Evolutionary conservation across 2,888 invertebrate genomes (phyloP).

Genomic region (Drosophila acutilabella): DNA sequence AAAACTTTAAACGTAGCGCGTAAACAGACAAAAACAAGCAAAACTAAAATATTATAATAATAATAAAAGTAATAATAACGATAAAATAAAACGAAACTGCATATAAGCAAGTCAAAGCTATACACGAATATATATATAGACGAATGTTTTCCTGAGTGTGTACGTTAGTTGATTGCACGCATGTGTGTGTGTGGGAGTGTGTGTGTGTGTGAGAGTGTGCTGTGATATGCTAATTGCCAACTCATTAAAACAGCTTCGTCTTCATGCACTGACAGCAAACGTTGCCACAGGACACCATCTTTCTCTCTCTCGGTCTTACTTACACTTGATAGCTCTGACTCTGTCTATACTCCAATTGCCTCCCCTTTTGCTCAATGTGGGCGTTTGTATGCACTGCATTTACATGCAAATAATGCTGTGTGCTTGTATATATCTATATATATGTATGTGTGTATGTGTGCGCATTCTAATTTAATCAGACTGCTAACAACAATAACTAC

Average conservation of each 20-base stretch:
- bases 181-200: slow-evolving; percentile 10
- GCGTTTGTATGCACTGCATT: slow-evolving; percentile 45
- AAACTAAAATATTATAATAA: slow-evolving; percentile 34
- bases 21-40: slow-evolving; percentile 41
- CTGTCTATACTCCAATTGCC: slow-evolving; percentile 7
- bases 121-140: neutral
- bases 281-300: slow-evolving; percentile 30
- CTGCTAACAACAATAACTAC: slow-evolving; percentile 51
- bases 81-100: slow-evolving; percentile 43
- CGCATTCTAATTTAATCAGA: slow-evolving; percentile 76
- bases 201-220: slow-evolving; percentile 21
- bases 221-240: slow-evolving; percentile 76
- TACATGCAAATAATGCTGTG: slow-evolving; percentile 58
- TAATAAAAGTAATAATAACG: slow-evolving; percentile 35
- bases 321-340: neutral
- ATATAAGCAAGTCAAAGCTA: slow-evolving; percentile 15
- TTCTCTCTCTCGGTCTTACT: slow-evolving; percentile 10
- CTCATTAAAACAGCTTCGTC: slow-evolving; percentile 78
- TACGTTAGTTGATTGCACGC: slow-evolving; percentile 13
- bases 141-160: slow-evolving; percentile 9
- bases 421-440: slow-evolving; percentile 21
- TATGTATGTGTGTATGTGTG: slow-evolving; percentile 44
- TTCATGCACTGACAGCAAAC: slow-evolving; percentile 63
- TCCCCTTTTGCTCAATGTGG: neutral
- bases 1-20: slow-evolving; percentile 53